These are phyloP conservation scores for Lacerta agilis DNA, from an alignment of 2,797 vertebrate genomes.

Conservation along the genomic window DNA sequence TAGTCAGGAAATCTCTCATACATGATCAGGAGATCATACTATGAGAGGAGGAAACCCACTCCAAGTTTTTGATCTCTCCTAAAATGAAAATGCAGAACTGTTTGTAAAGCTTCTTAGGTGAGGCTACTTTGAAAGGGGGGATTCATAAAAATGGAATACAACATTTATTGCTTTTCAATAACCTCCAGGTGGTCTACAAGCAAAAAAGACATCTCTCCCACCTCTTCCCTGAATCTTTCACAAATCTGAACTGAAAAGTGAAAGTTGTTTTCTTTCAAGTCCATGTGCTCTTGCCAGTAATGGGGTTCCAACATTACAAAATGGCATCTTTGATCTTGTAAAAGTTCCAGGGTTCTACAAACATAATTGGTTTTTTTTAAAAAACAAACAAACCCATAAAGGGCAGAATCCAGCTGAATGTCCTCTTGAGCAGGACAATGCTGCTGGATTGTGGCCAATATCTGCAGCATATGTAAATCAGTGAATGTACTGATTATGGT, in stretches of 20 bases:
- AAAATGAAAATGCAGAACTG: background rate
- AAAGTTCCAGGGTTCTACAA: background rate
- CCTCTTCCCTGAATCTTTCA: background rate
- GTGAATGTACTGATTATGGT: background rate
- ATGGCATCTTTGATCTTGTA: rapidly evolving
- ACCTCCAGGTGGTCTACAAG: constrained; percentile 21
- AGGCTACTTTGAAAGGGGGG: constrained; percentile 17
- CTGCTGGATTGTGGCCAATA: background rate
- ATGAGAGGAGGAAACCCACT: constrained; percentile 43
- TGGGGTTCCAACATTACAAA: background rate
- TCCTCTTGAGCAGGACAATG: background rate
- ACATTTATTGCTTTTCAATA: background rate
- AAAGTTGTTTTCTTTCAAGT: background rate
- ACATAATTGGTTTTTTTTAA: constrained; percentile 4
- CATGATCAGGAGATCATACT: constrained; percentile 36
- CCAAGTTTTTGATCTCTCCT: background rate
- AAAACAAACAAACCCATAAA: background rate
- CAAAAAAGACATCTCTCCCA: constrained; percentile 2
- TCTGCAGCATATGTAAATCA: background rate
- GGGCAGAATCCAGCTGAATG: background rate
- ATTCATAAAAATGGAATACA: constrained; percentile 21
- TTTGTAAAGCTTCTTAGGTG: background rate
- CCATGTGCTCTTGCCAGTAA: background rate
- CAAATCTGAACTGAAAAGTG: background rate
- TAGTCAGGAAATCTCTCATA: constrained; percentile 46